Conservation (phyloP, 2,888 invertebrate species). For the Caenorhabditis sulstoni region DNA sequence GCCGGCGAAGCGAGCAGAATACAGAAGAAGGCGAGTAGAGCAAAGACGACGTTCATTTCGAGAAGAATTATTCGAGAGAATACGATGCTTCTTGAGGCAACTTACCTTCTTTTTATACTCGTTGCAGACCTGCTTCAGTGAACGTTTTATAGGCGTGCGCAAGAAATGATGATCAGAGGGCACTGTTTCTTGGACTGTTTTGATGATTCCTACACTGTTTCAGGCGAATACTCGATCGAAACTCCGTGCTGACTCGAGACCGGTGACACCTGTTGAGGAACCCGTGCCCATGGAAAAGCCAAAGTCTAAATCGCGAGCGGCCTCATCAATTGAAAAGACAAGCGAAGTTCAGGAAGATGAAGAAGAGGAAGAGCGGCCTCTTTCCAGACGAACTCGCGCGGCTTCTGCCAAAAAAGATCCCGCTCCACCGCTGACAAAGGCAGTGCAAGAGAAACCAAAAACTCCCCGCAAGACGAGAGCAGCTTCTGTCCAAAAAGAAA, state of each 20-base stretch:
- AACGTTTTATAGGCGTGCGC: neutral
- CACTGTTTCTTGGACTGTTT: neutral
- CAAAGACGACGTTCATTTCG: no score
- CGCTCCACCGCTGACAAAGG: neutral
- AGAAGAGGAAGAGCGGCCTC: constrained; percentile 5
- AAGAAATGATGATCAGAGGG: neutral
- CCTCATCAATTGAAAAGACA: neutral
- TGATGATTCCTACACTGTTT: neutral
- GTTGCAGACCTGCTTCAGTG: neutral
- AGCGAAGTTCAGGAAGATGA: neutral
- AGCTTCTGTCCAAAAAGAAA: neutral
- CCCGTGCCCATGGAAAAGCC: neutral
- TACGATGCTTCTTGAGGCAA: no score
- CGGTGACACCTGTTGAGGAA: constrained; percentile 4
- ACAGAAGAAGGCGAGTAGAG: no score
- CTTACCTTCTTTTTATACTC: no score
- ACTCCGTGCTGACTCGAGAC: neutral
- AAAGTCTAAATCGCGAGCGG: neutral
- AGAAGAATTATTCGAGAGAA: no score
- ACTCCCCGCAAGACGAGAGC: neutral
- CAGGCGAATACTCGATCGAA: constrained; percentile 24
- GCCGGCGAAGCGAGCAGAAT: no score
- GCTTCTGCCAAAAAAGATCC: constrained; percentile 11
- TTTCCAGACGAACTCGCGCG: constrained; percentile 1
- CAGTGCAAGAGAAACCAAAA: neutral